Evolutionary conservation across 1,140 invertebrate genomes (phyloP).

Genomic region (Pantala flavescens): DNA sequence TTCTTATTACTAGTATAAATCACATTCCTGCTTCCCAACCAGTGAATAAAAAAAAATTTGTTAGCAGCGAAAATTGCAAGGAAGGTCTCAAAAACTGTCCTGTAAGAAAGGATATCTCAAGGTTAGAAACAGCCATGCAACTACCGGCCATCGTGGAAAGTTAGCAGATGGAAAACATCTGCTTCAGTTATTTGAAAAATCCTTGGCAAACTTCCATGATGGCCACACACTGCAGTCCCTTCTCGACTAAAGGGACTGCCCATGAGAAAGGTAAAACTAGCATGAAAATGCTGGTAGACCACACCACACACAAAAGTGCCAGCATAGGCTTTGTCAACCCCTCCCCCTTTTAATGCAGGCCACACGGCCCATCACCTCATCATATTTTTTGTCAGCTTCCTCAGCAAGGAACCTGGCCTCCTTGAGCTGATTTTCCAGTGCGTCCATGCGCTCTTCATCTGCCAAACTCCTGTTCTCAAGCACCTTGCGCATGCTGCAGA

Average conservation of each 20-base stretch:
- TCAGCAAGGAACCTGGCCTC: slow-evolving; percentile 99
- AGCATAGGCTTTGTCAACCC: neutral
- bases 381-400: slow-evolving; percentile 99
- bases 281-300: neutral
- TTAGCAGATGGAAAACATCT: neutral
- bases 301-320: neutral
- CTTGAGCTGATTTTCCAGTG: slow-evolving; percentile 97
- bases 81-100: neutral
- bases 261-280: neutral
- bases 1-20: neutral
- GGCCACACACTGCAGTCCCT: no score
- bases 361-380: slow-evolving; percentile 74
- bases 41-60: neutral
- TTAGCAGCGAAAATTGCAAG: neutral
- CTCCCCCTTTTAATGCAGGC: neutral
- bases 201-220: no score
- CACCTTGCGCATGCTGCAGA: slow-evolving; percentile 90
- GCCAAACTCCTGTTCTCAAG: slow-evolving; percentile 99
- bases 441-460: slow-evolving; percentile 99
- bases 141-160: neutral
- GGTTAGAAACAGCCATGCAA: neutral
- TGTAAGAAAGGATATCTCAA: neutral
- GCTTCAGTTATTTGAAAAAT: no score
- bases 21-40: neutral
- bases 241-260: no score